Conservation (phyloP, 2,888 invertebrate genomes). For the Brassicogethes aeneus region DNA sequence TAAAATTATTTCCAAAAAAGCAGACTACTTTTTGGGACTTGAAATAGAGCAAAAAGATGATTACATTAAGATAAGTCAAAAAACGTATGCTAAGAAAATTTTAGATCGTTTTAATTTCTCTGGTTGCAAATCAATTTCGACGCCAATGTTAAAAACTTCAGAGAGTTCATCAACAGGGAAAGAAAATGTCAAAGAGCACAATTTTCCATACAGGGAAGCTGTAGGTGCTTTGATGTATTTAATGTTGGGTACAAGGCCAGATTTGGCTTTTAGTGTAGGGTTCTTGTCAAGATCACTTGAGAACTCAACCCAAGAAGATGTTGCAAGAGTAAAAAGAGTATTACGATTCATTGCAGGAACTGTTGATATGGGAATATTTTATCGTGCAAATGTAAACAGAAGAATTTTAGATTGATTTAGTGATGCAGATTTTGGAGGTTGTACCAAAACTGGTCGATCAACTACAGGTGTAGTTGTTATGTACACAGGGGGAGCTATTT, state of each 20-base stretch:
- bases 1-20: conserved; percentile 8
- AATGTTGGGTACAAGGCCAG: conserved; percentile 9
- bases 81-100: conserved; percentile 6
- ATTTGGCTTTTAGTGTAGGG: conserved; percentile 21
- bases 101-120: conserved; percentile 8
- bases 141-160: conserved; percentile 24
- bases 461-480: conserved; percentile 15
- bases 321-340: conserved; percentile 24
- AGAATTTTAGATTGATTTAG: conserved; percentile 21
- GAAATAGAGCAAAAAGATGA: conserved; percentile 12
- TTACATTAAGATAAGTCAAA: conserved; percentile 5
- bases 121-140: conserved; percentile 8
- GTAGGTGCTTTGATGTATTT: conserved; percentile 7
- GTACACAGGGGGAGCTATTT: conserved; percentile 21
- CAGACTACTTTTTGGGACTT: conserved; percentile 16
- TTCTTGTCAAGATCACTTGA: conserved; percentile 18
- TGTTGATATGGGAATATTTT: conserved; percentile 18
- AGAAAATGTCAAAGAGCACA: background rate
- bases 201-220: conserved; percentile 8
- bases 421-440: conserved; percentile 32
- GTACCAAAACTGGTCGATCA: conserved; percentile 14
- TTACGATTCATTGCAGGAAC: conserved; percentile 26
- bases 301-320: conserved; percentile 21
- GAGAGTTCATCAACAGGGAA: conserved; percentile 7
- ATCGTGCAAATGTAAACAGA: conserved; percentile 5